Base-by-base conservation (phyloP, 1,140 invertebrate genomes). In the Bombus impatiens region DNA sequence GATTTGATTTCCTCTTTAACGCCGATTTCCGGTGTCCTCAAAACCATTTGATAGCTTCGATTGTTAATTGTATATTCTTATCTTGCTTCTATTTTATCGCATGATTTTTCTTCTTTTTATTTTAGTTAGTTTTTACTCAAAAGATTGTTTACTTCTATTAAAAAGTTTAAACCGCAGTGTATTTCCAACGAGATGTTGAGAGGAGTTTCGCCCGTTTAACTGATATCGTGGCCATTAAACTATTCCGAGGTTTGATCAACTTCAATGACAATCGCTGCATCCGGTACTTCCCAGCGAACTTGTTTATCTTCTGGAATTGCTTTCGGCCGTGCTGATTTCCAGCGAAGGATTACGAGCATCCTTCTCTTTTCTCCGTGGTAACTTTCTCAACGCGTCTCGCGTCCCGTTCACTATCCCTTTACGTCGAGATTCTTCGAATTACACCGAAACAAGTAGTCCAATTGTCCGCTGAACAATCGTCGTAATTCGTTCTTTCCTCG, bases 271-370 rank as follows among this genome's bases (percentile, higher is more conserved):
- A 82, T 78, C 77, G 35, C 15, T 65, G 35, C 53, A 74, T 65
- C 70, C 53, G 32, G 18, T 57, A n/a, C 13, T 53, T 67, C 18
- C 25, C 42, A 13, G 67, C n/a, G 65, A 81, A 57, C 84, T 86
- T 86, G 84, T 75, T 82, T 75, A 75, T 82, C 59, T 70, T 67
- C 42, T 40, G 72, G 32, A 75, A 86, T 81, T 57, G 79, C 70
- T 75, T 82, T 47, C 59, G 32, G 4, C 28, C 35, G 25, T 28
- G 70, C n/a, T 59, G 84, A 82, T 74, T 74, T 53, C 40, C 57
- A 81, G 3, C 42, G 12, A 71, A 37, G 53, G n/a, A 79, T 74
- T 80, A 62, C 40, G 25, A 32, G 44, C 70, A 81, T 85, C 40
- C 44, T 22, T n/a, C 3, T 57, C 37, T 13, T n/a, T 37, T 2